A percentile compares a stretch with the other conserved stretches of the same genome.
Evolutionary conservation across 2,888 invertebrate species (phyloP).

Genomic region (Andrena bicolor): DNA sequence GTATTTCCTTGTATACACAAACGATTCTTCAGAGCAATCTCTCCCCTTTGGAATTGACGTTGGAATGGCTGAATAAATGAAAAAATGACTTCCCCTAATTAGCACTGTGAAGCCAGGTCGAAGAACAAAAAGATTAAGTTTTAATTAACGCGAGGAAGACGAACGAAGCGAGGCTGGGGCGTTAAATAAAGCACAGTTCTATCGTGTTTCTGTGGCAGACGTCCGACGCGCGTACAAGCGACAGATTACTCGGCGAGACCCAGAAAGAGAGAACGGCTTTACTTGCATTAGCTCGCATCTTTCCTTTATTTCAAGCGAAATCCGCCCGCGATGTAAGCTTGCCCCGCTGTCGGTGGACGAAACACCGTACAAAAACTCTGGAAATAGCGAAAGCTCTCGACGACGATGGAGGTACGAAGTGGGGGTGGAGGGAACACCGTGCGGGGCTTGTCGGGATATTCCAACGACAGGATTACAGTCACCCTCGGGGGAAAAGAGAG

Average conservation of each 20-base stretch:
- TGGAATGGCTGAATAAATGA: neutral
- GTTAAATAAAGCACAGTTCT: constrained; percentile 38
- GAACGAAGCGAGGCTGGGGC: neutral
- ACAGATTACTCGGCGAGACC: constrained; percentile 29
- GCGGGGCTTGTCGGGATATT: constrained; percentile 63
- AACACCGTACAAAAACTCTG: constrained; percentile 53
- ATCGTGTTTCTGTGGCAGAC: neutral
- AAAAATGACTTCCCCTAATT: constrained; percentile 42
- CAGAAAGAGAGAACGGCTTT: constrained; percentile 51
- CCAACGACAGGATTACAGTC: constrained; percentile 71
- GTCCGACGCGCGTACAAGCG: constrained; percentile 23
- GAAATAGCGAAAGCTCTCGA: constrained; percentile 36
- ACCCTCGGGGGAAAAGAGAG: constrained; percentile 44
- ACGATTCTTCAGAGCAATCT: constrained; percentile 6
- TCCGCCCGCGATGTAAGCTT: constrained; percentile 58
- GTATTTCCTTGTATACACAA: neutral
- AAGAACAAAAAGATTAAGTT: constrained; percentile 19
- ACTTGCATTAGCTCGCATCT: constrained; percentile 53
- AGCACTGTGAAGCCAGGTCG: constrained; percentile 20
- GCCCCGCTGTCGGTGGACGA: constrained; percentile 30
- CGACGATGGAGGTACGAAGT: constrained; percentile 18
- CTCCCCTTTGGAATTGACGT: neutral
- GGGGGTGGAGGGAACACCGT: constrained; percentile 28
- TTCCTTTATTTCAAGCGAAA: constrained; percentile 59
- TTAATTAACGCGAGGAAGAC: constrained; percentile 42